These are phyloP conservation scores for Thripadectes ignobilis DNA, from an alignment of 2,797 vertebrate species.

Conservation along the genomic window DNA sequence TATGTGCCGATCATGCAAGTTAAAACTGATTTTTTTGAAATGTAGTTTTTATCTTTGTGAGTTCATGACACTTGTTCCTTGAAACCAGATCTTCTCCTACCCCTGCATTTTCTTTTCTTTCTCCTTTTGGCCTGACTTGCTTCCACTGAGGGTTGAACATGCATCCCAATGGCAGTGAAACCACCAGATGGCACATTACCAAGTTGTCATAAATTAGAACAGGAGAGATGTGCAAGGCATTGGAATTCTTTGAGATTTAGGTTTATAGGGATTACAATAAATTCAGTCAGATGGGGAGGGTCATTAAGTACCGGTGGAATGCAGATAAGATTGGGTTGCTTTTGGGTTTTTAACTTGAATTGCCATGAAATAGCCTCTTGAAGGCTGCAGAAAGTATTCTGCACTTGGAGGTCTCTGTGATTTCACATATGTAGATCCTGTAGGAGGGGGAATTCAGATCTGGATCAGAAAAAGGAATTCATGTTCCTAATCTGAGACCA, in stretches of 20 bases:
- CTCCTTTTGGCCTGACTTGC: constrained; percentile 12
- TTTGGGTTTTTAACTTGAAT: background rate
- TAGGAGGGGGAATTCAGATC: background rate
- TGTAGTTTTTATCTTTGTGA: background rate
- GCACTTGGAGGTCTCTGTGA: background rate
- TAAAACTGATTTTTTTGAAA: constrained; percentile 51
- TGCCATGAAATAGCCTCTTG: background rate
- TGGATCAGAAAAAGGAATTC: background rate
- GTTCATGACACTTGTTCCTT: constrained; percentile 46
- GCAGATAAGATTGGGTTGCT: background rate
- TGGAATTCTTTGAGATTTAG: constrained; percentile 61
- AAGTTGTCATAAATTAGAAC: constrained; percentile 57
- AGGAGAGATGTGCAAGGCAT: constrained; percentile 39
- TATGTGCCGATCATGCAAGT: constrained; percentile 45
- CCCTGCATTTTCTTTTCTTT: constrained; percentile 36
- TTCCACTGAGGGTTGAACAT: constrained; percentile 4
- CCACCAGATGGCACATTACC: constrained; percentile 66
- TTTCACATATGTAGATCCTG: background rate
- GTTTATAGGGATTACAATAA: constrained; percentile 60
- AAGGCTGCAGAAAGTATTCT: background rate
- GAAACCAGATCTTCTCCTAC: constrained; percentile 28
- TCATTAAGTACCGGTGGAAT: background rate
- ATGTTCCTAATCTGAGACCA: background rate
- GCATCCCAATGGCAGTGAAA: constrained; percentile 36
- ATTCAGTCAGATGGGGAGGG: constrained; percentile 43